phyloP scores from a whole-genome alignment of 2,797 vertebrate species.

The Uromys caudimaculatus region DNA sequence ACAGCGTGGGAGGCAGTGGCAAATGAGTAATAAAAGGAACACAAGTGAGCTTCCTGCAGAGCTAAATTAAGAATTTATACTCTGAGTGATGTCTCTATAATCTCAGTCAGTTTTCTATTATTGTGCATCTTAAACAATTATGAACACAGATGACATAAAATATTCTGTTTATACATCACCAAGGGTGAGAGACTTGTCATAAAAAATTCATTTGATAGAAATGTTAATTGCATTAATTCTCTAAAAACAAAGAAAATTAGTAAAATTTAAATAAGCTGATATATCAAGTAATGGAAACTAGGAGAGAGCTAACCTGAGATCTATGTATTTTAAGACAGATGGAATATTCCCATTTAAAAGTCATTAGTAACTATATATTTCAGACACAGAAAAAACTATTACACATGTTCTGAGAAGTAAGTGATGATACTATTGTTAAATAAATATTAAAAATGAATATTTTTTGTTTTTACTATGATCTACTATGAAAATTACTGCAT shows the following conservation, averaged over 20 bases:
- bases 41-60: conserved; percentile 61
- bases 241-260: conserved; percentile 61
- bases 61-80: conserved; percentile 82
- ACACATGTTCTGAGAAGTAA: neutral
- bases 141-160: conserved; percentile 63
- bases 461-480: neutral
- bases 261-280: conserved; percentile 64
- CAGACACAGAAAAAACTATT: conserved; percentile 50
- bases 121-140: conserved; percentile 80
- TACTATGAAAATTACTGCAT: neutral
- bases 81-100: conserved; percentile 68
- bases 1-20: conserved; percentile 53
- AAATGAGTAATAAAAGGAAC: conserved; percentile 79
- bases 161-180: conserved; percentile 64
- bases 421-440: neutral
- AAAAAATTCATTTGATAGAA: conserved; percentile 70
- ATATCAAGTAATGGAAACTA: conserved; percentile 2
- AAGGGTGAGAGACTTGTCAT: conserved; percentile 55
- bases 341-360: conserved; percentile 43
- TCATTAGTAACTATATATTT: conserved; percentile 26
- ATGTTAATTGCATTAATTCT: conserved; percentile 70
- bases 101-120: conserved; percentile 77
- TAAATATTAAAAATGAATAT: neutral
- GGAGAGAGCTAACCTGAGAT: neutral
- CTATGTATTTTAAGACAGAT: conserved; percentile 54